Evolutionary conservation across 1,140 invertebrate genomes (phyloP).

Genomic region (Ostrea edulis): DNA sequence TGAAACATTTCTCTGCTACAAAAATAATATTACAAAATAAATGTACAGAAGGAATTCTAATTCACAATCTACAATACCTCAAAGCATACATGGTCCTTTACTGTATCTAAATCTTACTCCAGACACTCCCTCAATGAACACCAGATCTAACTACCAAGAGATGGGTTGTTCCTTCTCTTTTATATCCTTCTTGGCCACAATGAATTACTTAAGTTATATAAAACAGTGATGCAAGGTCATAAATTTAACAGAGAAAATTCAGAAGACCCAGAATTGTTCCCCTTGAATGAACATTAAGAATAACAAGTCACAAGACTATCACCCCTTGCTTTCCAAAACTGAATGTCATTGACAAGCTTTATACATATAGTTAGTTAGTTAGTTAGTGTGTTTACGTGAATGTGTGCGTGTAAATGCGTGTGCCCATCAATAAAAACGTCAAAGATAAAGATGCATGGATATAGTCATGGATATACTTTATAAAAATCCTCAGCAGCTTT

Average conservation of each 20-base stretch:
- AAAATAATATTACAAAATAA: neutral
- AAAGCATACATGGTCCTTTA: neutral
- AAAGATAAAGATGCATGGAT: neutral
- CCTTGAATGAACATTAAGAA: neutral
- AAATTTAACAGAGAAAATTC: neutral
- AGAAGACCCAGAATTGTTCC: neutral
- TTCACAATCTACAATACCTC: neutral
- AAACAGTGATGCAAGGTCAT: neutral
- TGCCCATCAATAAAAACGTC: neutral
- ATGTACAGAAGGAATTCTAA: neutral
- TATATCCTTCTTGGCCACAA: neutral
- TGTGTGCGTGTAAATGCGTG: too few species aligned
- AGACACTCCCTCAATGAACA: neutral
- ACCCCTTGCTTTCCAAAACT: neutral
- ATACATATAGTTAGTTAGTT: neutral
- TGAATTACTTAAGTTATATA: neutral
- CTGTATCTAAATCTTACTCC: neutral
- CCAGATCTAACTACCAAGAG: neutral
- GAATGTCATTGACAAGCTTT: neutral
- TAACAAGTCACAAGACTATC: neutral
- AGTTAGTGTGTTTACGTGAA: neutral
- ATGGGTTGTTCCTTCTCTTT: neutral
- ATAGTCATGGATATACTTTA: neutral
- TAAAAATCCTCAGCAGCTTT: neutral
- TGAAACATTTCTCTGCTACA: neutral